These are phyloP conservation scores for Melanostoma mellinum DNA, from an alignment of 2,888 invertebrate genomes.

Conservation along the genomic window DNA sequence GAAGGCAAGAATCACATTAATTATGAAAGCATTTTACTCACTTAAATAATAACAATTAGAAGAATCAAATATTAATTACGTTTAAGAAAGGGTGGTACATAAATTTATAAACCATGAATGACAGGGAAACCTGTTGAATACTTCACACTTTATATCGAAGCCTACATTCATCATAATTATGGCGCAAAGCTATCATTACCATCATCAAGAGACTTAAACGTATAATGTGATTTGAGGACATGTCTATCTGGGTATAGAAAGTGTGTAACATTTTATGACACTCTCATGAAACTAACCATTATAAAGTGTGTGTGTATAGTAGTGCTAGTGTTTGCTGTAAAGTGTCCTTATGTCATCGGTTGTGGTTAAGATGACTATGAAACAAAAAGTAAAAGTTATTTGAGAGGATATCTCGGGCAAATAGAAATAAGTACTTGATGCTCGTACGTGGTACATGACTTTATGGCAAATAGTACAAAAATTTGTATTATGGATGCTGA, in stretches of 20 bases:
- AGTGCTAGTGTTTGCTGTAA: constrained; percentile 54
- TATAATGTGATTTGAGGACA: constrained; percentile 41
- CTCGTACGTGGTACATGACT: background rate
- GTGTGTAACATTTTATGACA: constrained; percentile 1
- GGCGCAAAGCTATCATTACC: background rate
- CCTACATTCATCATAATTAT: constrained; percentile 35
- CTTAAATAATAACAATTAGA: constrained; percentile 45
- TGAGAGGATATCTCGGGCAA: background rate
- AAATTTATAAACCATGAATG: constrained; percentile 63
- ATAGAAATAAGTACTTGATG: background rate
- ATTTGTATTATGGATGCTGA: no score
- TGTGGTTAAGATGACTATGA: constrained; percentile 56
- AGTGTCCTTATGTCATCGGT: constrained; percentile 50
- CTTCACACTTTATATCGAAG: constrained; percentile 21
- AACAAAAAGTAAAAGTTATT: constrained; percentile 41
- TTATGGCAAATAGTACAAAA: background rate
- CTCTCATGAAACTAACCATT: constrained; percentile 47
- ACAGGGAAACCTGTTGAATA: constrained; percentile 61
- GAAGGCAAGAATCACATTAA: constrained; percentile 50
- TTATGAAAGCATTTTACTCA: constrained; percentile 41
- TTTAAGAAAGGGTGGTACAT: constrained; percentile 7
- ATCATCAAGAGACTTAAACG: constrained; percentile 1
- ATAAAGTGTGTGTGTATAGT: background rate
- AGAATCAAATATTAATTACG: background rate
- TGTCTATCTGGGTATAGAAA: constrained; percentile 1